Conservation (phyloP, 2,797 vertebrate species). For the Peromyscus nudipes region DNA sequence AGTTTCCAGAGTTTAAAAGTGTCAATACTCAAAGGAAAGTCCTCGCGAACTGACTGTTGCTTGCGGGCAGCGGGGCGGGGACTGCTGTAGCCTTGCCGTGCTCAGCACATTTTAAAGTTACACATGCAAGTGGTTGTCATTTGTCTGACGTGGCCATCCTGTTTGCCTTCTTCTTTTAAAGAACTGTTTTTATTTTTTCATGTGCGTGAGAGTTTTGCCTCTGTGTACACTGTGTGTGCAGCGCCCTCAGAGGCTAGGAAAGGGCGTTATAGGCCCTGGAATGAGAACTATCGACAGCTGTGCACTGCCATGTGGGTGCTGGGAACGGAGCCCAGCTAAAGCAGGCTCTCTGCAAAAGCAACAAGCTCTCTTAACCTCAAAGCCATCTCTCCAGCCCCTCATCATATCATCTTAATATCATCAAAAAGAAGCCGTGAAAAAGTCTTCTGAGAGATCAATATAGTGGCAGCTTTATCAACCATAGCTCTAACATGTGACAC, state of each 20-base stretch:
- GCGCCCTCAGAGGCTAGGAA: neutral
- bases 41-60: neutral
- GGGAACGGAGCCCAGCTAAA: neutral
- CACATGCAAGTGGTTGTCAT: neutral
- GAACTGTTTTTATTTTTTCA: neutral
- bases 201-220: neutral
- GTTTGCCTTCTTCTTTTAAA: neutral
- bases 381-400: neutral
- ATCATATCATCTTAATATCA: neutral
- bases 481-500: neutral
- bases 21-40: neutral
- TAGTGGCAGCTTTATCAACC: neutral
- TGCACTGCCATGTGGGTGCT: neutral
- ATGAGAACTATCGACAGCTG: neutral
- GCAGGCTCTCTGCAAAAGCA: neutral
- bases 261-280: neutral
- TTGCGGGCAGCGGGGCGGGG: neutral
- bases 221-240: neutral
- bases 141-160: neutral
- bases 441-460: neutral
- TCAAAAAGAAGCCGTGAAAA: neutral
- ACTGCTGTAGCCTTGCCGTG: neutral
- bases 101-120: neutral
- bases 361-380: neutral
- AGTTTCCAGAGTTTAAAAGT: constrained; percentile 38